phyloP scores from a whole-genome alignment of 1,140 invertebrate genomes.

The Eriosoma lanigerum region DNA sequence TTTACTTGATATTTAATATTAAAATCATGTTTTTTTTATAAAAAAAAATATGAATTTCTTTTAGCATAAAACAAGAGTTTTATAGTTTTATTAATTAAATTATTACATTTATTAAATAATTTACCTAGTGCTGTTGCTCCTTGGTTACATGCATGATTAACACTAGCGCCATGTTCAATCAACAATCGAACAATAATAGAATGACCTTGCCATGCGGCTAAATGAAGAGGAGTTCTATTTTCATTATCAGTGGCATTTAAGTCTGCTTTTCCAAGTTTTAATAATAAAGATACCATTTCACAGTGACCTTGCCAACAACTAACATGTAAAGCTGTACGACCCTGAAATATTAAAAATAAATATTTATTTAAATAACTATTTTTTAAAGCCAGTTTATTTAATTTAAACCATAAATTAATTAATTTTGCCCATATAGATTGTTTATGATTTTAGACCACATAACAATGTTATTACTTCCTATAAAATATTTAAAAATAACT shows the following conservation, averaged over 20 bases:
- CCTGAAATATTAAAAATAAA: constrained; percentile 59
- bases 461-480: too few species aligned
- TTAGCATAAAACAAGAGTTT: not conserved
- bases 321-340: constrained; percentile 87
- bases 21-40: too few species aligned
- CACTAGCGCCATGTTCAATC: constrained; percentile 73
- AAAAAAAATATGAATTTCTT: too few species aligned
- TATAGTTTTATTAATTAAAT: not conserved
- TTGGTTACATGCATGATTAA: constrained; percentile 90
- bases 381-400: too few species aligned
- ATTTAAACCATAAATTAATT: too few species aligned
- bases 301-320: constrained; percentile 90
- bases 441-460: too few species aligned
- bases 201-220: constrained; percentile 94
- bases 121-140: constrained; percentile 85
- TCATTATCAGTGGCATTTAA: constrained; percentile 90
- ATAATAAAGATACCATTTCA: constrained; percentile 84
- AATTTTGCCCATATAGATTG: too few species aligned
- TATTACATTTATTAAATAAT: constrained; percentile 24
- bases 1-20: too few species aligned
- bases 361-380: too few species aligned
- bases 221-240: constrained; percentile 84
- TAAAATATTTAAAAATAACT: too few species aligned
- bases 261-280: constrained; percentile 74
- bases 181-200: constrained; percentile 79